Percentiles rank a stretch among this genome's conserved stretches.
phyloP scores from a whole-genome alignment of 2,888 invertebrate species.

The Nowickia ferox region DNA sequence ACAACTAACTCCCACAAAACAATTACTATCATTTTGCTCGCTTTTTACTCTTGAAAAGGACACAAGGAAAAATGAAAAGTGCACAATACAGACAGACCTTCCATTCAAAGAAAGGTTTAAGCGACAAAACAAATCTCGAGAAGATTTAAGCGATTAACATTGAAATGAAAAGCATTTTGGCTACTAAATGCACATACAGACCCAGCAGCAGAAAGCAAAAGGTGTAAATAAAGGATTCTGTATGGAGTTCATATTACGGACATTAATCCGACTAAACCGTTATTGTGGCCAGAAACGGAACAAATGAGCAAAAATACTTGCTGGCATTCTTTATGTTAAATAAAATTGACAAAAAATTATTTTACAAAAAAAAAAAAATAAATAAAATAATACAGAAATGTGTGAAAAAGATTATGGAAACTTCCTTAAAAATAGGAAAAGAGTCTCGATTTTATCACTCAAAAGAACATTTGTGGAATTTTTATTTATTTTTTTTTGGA shows the following conservation, averaged over 20 bases:
- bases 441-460: conserved; percentile 54
- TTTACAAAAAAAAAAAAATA: conserved; percentile 15
- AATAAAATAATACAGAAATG: conserved; percentile 38
- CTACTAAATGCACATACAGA: conserved; percentile 46
- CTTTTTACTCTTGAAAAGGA: conserved; percentile 8
- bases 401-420: conserved; percentile 66
- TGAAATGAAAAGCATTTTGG: conserved; percentile 41
- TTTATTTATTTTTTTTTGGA: conserved; percentile 43
- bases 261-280: conserved; percentile 74
- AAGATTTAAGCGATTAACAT: conserved; percentile 64
- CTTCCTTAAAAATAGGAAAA: conserved; percentile 65
- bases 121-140: conserved; percentile 32
- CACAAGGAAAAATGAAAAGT: conserved; percentile 12
- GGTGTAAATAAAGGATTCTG: conserved; percentile 74
- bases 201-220: conserved; percentile 67
- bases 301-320: conserved; percentile 59
- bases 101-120: conserved; percentile 60
- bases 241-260: conserved; percentile 75
- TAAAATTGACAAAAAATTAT: conserved; percentile 49
- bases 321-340: conserved; percentile 28
- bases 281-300: conserved; percentile 58
- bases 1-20: conserved; percentile 68
- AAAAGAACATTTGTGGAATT: conserved; percentile 51
- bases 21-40: conserved; percentile 38
- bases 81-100: conserved; percentile 23